These are phyloP conservation scores for Marisa cornuarietis DNA, from an alignment of 1,140 invertebrate genomes.

Conservation along the genomic window DNA sequence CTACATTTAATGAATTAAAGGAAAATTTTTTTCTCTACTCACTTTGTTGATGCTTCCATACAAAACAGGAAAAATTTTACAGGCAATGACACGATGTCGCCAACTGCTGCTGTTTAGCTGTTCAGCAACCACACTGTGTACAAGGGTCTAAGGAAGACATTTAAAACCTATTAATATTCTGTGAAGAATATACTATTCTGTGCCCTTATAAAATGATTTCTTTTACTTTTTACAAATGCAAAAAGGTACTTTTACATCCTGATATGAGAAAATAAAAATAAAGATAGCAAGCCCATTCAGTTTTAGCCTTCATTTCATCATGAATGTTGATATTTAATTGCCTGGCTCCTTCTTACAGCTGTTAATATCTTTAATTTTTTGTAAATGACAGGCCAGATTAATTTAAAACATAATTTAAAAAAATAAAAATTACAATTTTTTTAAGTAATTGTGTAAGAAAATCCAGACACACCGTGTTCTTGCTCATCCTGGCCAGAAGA, in stretches of 20 bases:
- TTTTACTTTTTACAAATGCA: too few relatives aligned
- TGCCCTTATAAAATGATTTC: too few relatives aligned
- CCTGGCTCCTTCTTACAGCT: not conserved
- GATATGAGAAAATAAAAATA: too few relatives aligned
- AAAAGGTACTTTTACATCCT: too few relatives aligned
- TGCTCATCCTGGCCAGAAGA: conserved; percentile 59
- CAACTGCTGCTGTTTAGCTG: conserved; percentile 65
- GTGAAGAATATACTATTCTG: too few relatives aligned
- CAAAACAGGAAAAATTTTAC: conserved; percentile 60
- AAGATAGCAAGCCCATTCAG: too few relatives aligned
- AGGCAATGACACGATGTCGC: conserved; percentile 63
- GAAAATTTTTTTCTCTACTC: not conserved
- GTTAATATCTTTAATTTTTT: not conserved
- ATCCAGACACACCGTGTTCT: conserved; percentile 52
- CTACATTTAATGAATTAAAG: too few relatives aligned
- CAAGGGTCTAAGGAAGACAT: conserved; percentile 52
- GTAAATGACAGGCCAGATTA: too few relatives aligned
- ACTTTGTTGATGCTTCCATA: conserved; percentile 62
- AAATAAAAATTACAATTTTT: too few relatives aligned
- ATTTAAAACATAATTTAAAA: too few relatives aligned
- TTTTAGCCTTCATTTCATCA: not conserved
- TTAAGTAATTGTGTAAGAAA: not conserved
- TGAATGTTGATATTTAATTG: not conserved
- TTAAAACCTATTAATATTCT: too few relatives aligned
- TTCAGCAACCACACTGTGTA: conserved; percentile 64